phyloP scores from a whole-genome alignment of 2,888 invertebrate species.

The Tenthredo livida region DNA sequence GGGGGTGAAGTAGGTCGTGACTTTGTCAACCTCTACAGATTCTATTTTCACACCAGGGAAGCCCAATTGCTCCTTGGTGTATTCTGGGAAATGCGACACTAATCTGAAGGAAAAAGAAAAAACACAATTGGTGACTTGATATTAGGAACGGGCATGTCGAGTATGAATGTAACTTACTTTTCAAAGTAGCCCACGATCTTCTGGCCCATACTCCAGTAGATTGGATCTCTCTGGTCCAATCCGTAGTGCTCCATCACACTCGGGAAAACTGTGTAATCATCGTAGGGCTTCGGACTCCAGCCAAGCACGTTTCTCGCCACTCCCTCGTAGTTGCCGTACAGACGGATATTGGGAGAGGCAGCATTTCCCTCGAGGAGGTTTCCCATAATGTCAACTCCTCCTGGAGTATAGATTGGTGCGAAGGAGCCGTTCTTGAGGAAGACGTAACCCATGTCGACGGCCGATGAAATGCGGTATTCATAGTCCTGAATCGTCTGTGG shows the following conservation, averaged over 20 bases:
- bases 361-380: conserved; percentile 80
- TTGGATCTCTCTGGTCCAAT: conserved; percentile 85
- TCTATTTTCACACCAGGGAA: conserved; percentile 83
- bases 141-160: neutral
- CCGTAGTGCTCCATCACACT: conserved; percentile 84
- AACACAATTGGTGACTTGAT: neutral
- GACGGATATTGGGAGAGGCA: conserved; percentile 77
- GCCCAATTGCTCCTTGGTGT: conserved; percentile 82
- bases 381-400: conserved; percentile 67
- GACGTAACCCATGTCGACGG: conserved; percentile 70
- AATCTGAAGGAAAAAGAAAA: conserved; percentile 70
- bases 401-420: conserved; percentile 71
- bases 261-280: conserved; percentile 79
- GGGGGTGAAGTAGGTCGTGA: conserved; percentile 85
- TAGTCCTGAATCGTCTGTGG: neutral
- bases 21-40: conserved; percentile 83
- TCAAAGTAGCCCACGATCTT: conserved; percentile 81
- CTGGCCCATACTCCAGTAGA: conserved; percentile 86
- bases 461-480: conserved; percentile 69
- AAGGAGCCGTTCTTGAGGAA: conserved; percentile 65
- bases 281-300: conserved; percentile 74
- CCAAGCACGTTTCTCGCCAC: conserved; percentile 80
- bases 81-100: conserved; percentile 81
- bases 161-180: conserved; percentile 61
- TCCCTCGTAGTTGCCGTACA: conserved; percentile 82